Conservation (phyloP, 2,888 invertebrate genomes). For the Trissonchulus sp. region DNA sequence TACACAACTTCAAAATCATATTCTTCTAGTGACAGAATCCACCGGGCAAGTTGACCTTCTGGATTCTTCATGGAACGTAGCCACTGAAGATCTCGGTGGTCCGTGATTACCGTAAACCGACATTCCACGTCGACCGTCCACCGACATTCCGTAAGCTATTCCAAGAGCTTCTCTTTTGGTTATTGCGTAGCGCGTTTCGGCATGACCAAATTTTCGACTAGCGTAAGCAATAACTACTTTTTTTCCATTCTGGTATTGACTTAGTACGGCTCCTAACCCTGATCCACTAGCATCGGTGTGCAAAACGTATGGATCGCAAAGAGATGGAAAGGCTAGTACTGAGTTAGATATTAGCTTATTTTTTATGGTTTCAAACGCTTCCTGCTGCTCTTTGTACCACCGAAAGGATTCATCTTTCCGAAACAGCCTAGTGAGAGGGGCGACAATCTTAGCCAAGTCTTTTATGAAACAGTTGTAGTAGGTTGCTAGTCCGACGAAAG, state of each 20-base stretch:
- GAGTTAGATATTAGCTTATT: neutral
- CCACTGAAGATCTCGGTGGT: conserved; percentile 14
- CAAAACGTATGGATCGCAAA: neutral
- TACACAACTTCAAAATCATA: conserved; percentile 18
- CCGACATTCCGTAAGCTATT: neutral
- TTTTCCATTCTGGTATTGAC: neutral
- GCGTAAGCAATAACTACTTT: neutral
- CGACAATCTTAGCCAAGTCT: neutral
- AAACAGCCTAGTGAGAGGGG: neutral
- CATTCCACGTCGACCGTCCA: neutral
- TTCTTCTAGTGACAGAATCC: conserved; percentile 13
- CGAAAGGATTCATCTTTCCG: neutral
- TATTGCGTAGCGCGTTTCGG: neutral
- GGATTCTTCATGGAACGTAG: neutral
- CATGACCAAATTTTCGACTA: neutral
- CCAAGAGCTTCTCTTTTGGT: neutral
- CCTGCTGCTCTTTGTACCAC: neutral
- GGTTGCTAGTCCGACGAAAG: neutral
- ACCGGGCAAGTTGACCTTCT: neutral
- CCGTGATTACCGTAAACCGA: conserved; percentile 5
- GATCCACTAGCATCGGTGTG: neutral
- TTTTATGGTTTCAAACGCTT: neutral
- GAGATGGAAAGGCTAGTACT: neutral
- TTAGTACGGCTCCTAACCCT: neutral
- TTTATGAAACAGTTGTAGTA: neutral